Base-by-base conservation (phyloP, 2,113 vertebrate genomes). In the Elachura formosa region DNA sequence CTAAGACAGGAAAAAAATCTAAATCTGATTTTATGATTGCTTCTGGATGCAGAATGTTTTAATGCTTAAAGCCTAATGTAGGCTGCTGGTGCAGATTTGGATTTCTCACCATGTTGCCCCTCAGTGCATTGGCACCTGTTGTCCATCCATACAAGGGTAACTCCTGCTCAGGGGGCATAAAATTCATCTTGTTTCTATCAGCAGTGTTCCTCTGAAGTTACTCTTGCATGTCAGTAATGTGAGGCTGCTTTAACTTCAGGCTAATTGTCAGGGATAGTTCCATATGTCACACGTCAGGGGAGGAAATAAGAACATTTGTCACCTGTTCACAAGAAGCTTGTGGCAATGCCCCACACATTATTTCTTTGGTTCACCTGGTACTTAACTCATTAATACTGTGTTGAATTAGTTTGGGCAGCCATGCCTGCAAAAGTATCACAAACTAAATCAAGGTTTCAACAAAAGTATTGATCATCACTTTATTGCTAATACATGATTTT, bases 391-490 rank as follows among this genome's bases (percentile, higher is more conserved):
- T 96, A 94, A 69, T 55, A 62, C 33, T 52, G 18, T 21, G 26
- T 86, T 92, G 73, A 94, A 75, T 95, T 86, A 92, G 81, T 93
- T 85, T 92, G 78, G 78, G 73, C 77, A 94, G 91, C 78, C 13
- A 49, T 66, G 48, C 38, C 72, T 29, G 55, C 4, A 6, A 75
- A 93, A 89, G 49, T 56, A 73, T 54, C 43, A 68, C 41, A 63
- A 80, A 80, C 22, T 56, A 80, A 79, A 84, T 49, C 33, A 63
- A 38, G 34, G 36, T 77, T 81, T 77, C 34, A 54, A 28, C 17
- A 23, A 31, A 89, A 71, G 12, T 85, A 84, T 36, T 91, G 94
- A 95, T 96, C 78, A 67, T 33, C 63, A 49, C 20, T 23, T 56
- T 66, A 63, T 20, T 76, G 28, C 43, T 63, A 48, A 56, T 54